Conservation (phyloP, 2,113 vertebrate genomes). For the Nerophis lumbriciformis region DNA sequence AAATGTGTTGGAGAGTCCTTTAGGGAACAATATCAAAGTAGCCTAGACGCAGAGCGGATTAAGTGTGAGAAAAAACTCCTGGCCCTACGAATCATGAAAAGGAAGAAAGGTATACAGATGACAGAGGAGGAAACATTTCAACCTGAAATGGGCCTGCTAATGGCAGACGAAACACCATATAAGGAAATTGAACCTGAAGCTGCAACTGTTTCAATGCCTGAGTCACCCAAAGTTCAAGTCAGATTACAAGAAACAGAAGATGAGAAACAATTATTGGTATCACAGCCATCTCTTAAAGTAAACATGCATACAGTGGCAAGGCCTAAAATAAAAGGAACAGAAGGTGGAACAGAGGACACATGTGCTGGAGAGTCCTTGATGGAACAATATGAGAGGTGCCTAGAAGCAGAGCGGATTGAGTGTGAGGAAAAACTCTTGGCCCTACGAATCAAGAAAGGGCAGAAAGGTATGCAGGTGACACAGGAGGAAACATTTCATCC, state of each 20-base stretch:
- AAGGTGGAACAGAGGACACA: slow-evolving; percentile 18
- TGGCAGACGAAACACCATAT: slow-evolving; percentile 15
- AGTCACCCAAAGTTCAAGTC: background rate
- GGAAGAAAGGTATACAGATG: slow-evolving; percentile 61
- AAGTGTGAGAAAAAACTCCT: slow-evolving; percentile 66
- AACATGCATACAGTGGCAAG: background rate
- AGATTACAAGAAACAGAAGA: background rate
- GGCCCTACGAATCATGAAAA: slow-evolving; percentile 57
- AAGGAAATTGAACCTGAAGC: background rate
- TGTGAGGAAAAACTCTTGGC: slow-evolving; percentile 66
- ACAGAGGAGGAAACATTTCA: slow-evolving; percentile 41
- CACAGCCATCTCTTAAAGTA: background rate
- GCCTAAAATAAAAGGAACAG: background rate
- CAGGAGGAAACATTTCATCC: slow-evolving; percentile 39
- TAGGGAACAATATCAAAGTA: slow-evolving; percentile 57
- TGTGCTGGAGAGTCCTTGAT: slow-evolving; percentile 31
- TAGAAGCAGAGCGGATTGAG: slow-evolving; percentile 58
- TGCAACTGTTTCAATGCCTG: background rate
- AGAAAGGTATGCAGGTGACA: slow-evolving; percentile 55
- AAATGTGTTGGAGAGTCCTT: slow-evolving; percentile 33
- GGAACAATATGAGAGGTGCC: slow-evolving; percentile 56
- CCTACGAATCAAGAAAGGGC: slow-evolving; percentile 63
- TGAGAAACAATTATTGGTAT: too few relatives aligned
- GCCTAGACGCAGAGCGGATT: slow-evolving; percentile 52
- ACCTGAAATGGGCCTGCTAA: slow-evolving; percentile 34